phyloP scores from a whole-genome alignment of 2,888 invertebrate species.

The Tetragnatha montana region DNA sequence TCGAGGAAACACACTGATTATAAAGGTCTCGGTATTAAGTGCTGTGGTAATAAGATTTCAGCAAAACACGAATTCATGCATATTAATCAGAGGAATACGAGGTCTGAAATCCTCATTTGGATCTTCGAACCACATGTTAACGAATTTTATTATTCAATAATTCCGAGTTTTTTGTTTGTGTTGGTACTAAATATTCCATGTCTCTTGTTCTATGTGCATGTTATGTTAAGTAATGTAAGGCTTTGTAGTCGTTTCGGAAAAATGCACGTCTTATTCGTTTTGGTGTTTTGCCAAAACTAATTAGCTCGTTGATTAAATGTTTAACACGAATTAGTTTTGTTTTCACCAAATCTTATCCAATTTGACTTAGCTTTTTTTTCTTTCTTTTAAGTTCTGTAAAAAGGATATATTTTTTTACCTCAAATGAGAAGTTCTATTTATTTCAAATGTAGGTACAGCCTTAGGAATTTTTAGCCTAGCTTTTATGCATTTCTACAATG shows the following conservation, averaged over 20 bases:
- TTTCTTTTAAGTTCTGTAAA: too few relatives aligned
- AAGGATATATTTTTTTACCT: too few relatives aligned
- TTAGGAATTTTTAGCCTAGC: too few relatives aligned
- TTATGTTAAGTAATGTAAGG: not conserved
- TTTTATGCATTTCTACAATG: too few relatives aligned
- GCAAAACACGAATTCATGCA: not conserved
- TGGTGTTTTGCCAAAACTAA: not conserved
- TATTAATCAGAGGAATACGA: not conserved
- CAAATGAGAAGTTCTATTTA: too few relatives aligned
- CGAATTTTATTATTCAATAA: not conserved
- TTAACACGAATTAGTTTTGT: not conserved
- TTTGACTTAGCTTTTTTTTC: too few relatives aligned
- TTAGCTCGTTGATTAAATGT: not conserved
- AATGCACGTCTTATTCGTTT: not conserved
- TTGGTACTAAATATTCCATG: too few relatives aligned
- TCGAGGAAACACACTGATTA: not conserved
- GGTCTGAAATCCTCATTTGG: not conserved
- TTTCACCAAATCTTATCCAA: too few relatives aligned
- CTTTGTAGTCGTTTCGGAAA: not conserved
- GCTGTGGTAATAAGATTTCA: constrained; percentile 5
- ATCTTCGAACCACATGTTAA: not conserved
- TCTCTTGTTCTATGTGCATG: not conserved
- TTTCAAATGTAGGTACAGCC: too few relatives aligned
- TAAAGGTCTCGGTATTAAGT: not conserved
- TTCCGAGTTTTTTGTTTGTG: not conserved